Evolutionary conservation across 2,888 invertebrate genomes (phyloP).

Genomic region (Electrophaes corylata): DNA sequence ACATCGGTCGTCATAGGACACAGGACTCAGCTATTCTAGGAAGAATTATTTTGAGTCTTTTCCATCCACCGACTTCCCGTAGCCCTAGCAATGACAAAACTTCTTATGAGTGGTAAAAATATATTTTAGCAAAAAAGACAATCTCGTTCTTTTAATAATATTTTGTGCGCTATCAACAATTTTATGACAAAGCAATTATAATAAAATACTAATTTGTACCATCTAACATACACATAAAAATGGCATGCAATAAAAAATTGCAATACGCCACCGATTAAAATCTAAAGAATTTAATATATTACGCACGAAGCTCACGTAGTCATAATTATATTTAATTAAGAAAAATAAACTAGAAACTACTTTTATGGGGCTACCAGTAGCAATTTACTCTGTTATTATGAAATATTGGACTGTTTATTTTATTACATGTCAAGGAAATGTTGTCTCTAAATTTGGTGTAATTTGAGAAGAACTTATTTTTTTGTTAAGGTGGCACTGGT

Average conservation of each 20-base stretch:
- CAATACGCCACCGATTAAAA: slow-evolving; percentile 32
- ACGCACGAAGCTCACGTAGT: slow-evolving; percentile 31
- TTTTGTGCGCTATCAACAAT: not conserved
- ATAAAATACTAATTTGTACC: slow-evolving; percentile 20
- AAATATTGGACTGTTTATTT: slow-evolving; percentile 32
- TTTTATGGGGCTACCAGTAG: slow-evolving; percentile 36
- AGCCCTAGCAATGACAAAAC: too few species aligned
- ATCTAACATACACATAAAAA: slow-evolving; percentile 25
- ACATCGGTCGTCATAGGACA: too few species aligned
- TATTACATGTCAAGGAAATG: slow-evolving; percentile 20
- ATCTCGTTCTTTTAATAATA: not conserved
- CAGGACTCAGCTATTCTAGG: too few species aligned
- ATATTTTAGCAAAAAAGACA: not conserved
- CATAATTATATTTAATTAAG: slow-evolving; percentile 39
- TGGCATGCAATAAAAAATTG: slow-evolving; percentile 33
- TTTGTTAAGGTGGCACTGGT: too few species aligned
- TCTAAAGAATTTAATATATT: slow-evolving; percentile 29
- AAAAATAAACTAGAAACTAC: slow-evolving; percentile 34
- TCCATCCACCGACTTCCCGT: too few species aligned
- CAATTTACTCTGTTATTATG: slow-evolving; percentile 37
- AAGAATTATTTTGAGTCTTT: too few species aligned
- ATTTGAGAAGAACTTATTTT: slow-evolving; percentile 11
- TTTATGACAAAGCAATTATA: slow-evolving; percentile 3
- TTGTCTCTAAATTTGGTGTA: slow-evolving; percentile 21
- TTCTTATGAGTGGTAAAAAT: too few species aligned